Evolutionary conservation across 2,797 vertebrate genomes (phyloP).

Genomic region (Epinephelus malabaricus): DNA sequence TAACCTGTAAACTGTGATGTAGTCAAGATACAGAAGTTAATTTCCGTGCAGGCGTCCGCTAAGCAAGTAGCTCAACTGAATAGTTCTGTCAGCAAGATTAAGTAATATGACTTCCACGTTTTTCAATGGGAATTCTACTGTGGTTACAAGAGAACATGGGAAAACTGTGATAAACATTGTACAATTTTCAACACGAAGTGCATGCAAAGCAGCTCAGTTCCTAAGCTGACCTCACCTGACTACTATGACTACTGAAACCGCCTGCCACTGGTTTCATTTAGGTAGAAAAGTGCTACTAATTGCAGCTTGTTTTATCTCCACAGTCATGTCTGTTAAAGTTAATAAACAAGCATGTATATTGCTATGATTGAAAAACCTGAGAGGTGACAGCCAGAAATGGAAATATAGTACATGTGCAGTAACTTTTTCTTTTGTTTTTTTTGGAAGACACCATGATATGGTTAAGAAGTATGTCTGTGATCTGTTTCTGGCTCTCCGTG

Average conservation of each 20-base stretch:
- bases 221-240: slow-evolving; percentile 37
- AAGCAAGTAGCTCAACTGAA: slow-evolving; percentile 68
- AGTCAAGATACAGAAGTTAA: slow-evolving; percentile 75
- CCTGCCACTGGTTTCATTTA: slow-evolving; percentile 26
- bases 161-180: slow-evolving; percentile 50
- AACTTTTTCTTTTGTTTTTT: neutral
- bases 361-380: neutral
- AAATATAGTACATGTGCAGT: slow-evolving; percentile 7
- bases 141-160: slow-evolving; percentile 57
- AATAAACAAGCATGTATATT: slow-evolving; percentile 33
- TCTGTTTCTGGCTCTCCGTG: slow-evolving; percentile 27
- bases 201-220: slow-evolving; percentile 16
- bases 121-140: slow-evolving; percentile 69
- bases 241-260: slow-evolving; percentile 30
- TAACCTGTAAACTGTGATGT: slow-evolving; percentile 73
- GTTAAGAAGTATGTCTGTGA: slow-evolving; percentile 9
- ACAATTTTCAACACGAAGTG: slow-evolving; percentile 35
- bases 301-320: slow-evolving; percentile 17
- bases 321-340: slow-evolving; percentile 15
- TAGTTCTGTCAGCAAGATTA: slow-evolving; percentile 70
- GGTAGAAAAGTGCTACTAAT: neutral
- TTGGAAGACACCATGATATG: neutral
- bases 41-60: slow-evolving; percentile 68
- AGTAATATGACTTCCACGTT: slow-evolving; percentile 67
- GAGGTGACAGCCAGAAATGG: slow-evolving; percentile 2